A percentile compares a stretch with the other conserved stretches of the same genome.
Evolutionary conservation across 2,888 invertebrate species (phyloP).

Genomic region (Drosophila tanythrix): DNA sequence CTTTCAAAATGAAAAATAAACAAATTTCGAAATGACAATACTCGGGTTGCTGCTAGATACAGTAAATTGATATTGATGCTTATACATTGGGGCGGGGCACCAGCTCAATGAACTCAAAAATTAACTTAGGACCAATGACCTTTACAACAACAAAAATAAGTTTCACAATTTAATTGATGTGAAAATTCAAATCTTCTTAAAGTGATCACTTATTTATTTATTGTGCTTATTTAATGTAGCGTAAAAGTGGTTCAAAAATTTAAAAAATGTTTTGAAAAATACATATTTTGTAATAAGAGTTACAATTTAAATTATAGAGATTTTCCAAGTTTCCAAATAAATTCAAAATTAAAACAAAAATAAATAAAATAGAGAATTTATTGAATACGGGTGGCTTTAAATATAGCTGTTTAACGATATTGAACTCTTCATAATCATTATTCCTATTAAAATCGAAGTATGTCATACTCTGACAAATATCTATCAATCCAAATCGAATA

Average conservation of each 20-base stretch:
- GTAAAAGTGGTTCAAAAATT: background rate
- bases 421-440: background rate
- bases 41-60: slow-evolving; percentile 26
- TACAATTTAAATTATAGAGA: background rate
- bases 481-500: background rate
- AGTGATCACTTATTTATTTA: background rate
- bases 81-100: slow-evolving; percentile 23
- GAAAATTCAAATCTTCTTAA: background rate
- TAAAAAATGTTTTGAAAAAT: background rate
- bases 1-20: slow-evolving; percentile 74
- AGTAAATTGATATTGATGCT: slow-evolving; percentile 70
- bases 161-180: background rate
- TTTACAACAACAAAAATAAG: background rate
- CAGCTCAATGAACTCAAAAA: slow-evolving; percentile 16
- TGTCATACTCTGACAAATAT: background rate
- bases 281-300: background rate
- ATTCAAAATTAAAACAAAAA: background rate
- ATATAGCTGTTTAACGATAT: background rate
- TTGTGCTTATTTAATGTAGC: background rate
- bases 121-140: background rate
- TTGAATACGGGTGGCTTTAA: background rate
- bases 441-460: background rate
- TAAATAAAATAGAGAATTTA: background rate
- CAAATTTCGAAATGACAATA: slow-evolving; percentile 77
- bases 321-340: accelerated